A percentile compares a stretch with the other conserved stretches of the same genome.
Evolutionary conservation across 2,113 vertebrate genomes (phyloP).

Genomic region (Nasalis larvatus): DNA sequence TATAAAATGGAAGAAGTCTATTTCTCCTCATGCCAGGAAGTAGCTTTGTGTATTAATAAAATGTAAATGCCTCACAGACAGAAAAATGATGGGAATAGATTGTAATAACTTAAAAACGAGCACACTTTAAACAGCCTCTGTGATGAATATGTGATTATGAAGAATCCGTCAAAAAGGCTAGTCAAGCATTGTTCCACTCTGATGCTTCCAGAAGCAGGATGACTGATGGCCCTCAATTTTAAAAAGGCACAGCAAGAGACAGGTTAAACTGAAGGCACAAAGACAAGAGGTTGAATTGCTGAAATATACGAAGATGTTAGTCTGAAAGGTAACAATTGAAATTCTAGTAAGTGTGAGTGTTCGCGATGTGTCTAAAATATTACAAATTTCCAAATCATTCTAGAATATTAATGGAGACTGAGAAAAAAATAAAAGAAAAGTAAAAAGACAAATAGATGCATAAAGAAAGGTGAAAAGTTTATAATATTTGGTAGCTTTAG

Average conservation of each 20-base stretch:
- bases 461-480: neutral
- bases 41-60: slow-evolving; percentile 74
- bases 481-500: neutral
- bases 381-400: neutral
- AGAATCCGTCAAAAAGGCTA: neutral
- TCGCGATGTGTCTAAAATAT: neutral
- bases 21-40: slow-evolving; percentile 51
- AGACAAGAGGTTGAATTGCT: slow-evolving; percentile 14
- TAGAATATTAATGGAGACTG: neutral
- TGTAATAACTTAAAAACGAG: slow-evolving; percentile 74
- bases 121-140: slow-evolving; percentile 63
- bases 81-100: slow-evolving; percentile 69
- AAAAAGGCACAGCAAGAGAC: neutral
- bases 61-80: slow-evolving; percentile 70
- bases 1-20: slow-evolving; percentile 77
- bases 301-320: slow-evolving; percentile 28
- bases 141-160: slow-evolving; percentile 43
- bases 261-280: neutral
- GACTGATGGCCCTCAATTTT: neutral
- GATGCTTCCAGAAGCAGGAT: neutral
- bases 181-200: slow-evolving; percentile 46
- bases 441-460: neutral
- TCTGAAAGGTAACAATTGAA: neutral
- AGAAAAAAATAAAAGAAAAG: slow-evolving; percentile 35
- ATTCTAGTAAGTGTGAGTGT: neutral